Evolutionary conservation across 2,888 invertebrate species (phyloP), one percentile per base, ranked within the genome.

Genomic region (Caenorhabditis panamensis): DNA sequence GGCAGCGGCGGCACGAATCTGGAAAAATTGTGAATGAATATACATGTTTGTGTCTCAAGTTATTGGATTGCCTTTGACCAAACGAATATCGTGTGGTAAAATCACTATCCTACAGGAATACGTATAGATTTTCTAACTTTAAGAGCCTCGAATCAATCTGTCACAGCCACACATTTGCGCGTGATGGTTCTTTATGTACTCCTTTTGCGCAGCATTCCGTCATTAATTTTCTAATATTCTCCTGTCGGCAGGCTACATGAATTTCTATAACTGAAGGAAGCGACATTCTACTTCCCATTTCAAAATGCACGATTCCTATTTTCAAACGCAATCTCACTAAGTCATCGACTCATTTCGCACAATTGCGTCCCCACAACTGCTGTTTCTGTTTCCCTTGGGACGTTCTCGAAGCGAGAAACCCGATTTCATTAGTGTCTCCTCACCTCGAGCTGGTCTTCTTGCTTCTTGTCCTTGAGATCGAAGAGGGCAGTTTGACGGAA

Each of bases 1-100:
- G 86, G 95, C 94, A 88, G 94, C 94, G 2, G 95, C 94, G n/a
- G 99, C 99, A 91, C 96, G 96, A 22, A 95, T 94, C 93, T 99
- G 97, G 88, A 96, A 93, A 44, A 9, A 8, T n/a, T 1, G 2
- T 41, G n/a, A 6, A 31, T 31, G 31, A 31, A 9, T 6, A 31
- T 41, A 11, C 11, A n/a, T n/a, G n/a, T n/a, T n/a, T n/a, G n/a
- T n/a, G n/a, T n/a, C n/a, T n/a, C n/a, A n/a, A n/a, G n/a, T n/a
- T n/a, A n/a, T n/a, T n/a, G n/a, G n/a, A n/a, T n/a, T n/a, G n/a
- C n/a, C n/a, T n/a, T n/a, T n/a, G n/a, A n/a, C n/a, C n/a, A n/a
- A n/a, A n/a, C n/a, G n/a, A n/a, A n/a, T n/a, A n/a, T n/a, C n/a
- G n/a, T n/a, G n/a, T n/a, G n/a, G n/a, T n/a, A n/a, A n/a, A n/a